Evolutionary conservation across 2,888 invertebrate genomes (phyloP), one percentile per base, ranked within the genome.

Genomic region (Cynaeus angustus): DNA sequence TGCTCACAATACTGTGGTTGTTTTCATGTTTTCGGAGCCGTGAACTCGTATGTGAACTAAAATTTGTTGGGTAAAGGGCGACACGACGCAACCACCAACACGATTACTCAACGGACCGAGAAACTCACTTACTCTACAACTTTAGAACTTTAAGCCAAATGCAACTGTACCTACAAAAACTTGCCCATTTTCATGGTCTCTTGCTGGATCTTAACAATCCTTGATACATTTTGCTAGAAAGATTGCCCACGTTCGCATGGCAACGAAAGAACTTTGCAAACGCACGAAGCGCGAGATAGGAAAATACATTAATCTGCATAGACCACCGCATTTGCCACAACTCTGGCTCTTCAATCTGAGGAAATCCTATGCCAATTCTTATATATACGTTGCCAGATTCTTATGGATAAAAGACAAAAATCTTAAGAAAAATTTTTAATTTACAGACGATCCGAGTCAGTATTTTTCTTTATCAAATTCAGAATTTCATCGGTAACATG

Each of bases 21-120:
- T 65, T 68, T 37, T 62, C 56, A 48, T 55, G 38, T 64, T 48
- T 59, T 56, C 58, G 56, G 50, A 30, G 65, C 65, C 56, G 56
- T 48, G 65, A 66, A 50, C 66, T 66, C 66, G 58, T 58, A 67
- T 66, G 66, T 59, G 61, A 66, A 56, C 55, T 66, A 66, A 66
- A 66, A 70, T 70, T 67, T 67, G 66, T 67, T 56, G 58, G 61
- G 66, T 66, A 62, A 61, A 56, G 58, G 68, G 64, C 64, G 64
- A 70, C 66, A 61, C 62, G 66, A 70, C 48, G 64, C 62, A 66
- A 66, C 70, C 66, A 70, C 66, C 70, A 62, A 70, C 66, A 61
- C 66, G 64, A 70, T 70, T 70, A 70, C 56, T 70, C 70, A 70
- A 56, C 70, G 62, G 50, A 70, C 66, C 70, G 70, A 70, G 56